phyloP scores from a whole-genome alignment of 2,113 vertebrate species.

The Ascaphus truei region DNA sequence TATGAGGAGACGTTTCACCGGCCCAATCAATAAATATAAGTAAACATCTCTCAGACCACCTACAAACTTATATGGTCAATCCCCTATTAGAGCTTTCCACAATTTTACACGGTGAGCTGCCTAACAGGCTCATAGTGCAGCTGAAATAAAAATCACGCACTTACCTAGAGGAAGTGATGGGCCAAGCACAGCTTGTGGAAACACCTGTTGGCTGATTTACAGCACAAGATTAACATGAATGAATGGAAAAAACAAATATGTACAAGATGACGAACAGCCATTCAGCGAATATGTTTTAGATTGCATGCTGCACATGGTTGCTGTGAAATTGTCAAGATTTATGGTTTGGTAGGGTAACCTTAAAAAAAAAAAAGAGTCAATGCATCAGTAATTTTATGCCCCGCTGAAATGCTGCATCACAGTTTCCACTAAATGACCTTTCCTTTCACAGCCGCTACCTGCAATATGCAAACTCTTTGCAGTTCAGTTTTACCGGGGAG shows the following conservation, averaged over 20 bases:
- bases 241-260: neutral
- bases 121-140: neutral
- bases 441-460: neutral
- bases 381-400: slow-evolving; percentile 9
- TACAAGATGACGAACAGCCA: neutral
- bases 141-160: neutral
- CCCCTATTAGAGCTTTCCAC: neutral
- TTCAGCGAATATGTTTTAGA: neutral
- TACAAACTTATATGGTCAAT: neutral
- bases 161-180: neutral
- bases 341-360: neutral
- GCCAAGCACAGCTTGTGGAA: neutral
- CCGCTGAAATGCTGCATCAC: neutral
- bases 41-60: neutral
- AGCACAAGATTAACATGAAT: neutral
- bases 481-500: too few relatives aligned
- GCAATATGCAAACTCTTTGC: neutral
- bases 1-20: neutral
- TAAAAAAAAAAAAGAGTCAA: neutral
- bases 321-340: neutral
- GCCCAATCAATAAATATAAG: neutral
- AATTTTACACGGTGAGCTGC: neutral
- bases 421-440: neutral
- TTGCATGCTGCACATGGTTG: neutral
- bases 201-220: neutral